These are phyloP conservation scores for Nothoprocta pentlandii DNA, from an alignment of 2,113 vertebrate genomes.

Conservation along the genomic window DNA sequence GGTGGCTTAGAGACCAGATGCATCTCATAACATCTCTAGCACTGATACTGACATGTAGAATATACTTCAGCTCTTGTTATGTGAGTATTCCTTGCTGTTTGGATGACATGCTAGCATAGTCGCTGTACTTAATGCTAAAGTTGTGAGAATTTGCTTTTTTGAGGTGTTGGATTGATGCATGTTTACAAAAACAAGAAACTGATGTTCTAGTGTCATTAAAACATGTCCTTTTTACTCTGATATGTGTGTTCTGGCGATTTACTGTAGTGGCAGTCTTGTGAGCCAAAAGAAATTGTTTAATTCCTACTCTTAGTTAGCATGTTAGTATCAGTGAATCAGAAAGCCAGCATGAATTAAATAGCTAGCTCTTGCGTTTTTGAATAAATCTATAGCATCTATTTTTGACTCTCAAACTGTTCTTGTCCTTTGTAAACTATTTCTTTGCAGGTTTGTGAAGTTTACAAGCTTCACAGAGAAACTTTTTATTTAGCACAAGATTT, in stretches of 20 bases:
- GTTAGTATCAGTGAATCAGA: neutral
- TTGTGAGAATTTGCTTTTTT: neutral
- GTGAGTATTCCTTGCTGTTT: neutral
- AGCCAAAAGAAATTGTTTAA: neutral
- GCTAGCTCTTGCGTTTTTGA: neutral
- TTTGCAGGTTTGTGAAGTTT: slow-evolving; percentile 92
- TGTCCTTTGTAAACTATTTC: slow-evolving; percentile 17
- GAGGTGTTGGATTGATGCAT: neutral
- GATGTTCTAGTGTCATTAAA: neutral
- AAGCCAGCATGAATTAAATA: neutral
- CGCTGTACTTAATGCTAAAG: neutral
- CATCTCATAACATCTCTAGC: neutral
- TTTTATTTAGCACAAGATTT: slow-evolving; percentile 96
- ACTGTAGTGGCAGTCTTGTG: neutral
- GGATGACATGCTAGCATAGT: neutral
- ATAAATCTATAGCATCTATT: neutral
- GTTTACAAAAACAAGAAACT: slow-evolving; percentile 1
- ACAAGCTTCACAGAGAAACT: slow-evolving; percentile 94
- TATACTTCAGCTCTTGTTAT: neutral
- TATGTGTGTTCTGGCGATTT: neutral
- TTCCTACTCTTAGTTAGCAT: neutral
- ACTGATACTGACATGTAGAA: neutral
- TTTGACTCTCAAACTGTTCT: neutral
- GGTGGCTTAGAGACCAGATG: neutral
- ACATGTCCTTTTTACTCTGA: neutral